phyloP scores from a whole-genome alignment of 2,113 vertebrate species.

The Poicephalus meyeri region DNA sequence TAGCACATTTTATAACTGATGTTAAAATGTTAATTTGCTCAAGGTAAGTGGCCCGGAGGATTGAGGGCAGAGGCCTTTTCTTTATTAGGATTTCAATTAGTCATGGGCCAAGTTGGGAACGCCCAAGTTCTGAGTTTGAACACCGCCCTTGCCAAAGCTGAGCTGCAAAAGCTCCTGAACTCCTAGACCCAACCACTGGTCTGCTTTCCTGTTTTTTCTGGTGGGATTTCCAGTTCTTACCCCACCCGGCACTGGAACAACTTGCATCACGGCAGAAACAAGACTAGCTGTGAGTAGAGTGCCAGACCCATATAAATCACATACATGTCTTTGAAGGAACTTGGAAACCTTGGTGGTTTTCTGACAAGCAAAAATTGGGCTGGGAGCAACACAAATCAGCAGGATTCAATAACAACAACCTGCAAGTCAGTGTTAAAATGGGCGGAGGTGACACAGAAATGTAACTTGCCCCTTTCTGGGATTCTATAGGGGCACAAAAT shows the following conservation, averaged over 20 bases:
- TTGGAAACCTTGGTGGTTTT: slow-evolving; percentile 51
- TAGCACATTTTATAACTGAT: slow-evolving; percentile 70
- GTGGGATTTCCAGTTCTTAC: slow-evolving; percentile 42
- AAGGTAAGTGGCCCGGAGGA: slow-evolving; percentile 66
- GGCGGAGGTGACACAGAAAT: neutral
- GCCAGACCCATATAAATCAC: slow-evolving; percentile 49
- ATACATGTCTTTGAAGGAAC: slow-evolving; percentile 21
- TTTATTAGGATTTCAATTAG: slow-evolving; percentile 76
- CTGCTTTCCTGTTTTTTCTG: slow-evolving; percentile 38
- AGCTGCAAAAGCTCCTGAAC: neutral
- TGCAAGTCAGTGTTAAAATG: slow-evolving; percentile 17
- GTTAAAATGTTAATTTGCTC: slow-evolving; percentile 76
- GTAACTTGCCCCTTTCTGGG: neutral
- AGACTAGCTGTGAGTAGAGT: neutral
- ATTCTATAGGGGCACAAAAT: neutral
- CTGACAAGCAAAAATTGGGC: slow-evolving; percentile 29
- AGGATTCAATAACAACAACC: slow-evolving; percentile 37
- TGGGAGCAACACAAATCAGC: slow-evolving; percentile 48
- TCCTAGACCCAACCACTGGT: neutral
- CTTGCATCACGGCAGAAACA: neutral
- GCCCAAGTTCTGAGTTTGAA: slow-evolving; percentile 46
- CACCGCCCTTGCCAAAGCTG: neutral
- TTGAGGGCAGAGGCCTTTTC: slow-evolving; percentile 64
- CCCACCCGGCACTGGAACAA: neutral
- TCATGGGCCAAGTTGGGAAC: slow-evolving; percentile 61